These are phyloP conservation scores for Sesamia inferens DNA, from an alignment of 2,888 invertebrate genomes.

Conservation along the genomic window DNA sequence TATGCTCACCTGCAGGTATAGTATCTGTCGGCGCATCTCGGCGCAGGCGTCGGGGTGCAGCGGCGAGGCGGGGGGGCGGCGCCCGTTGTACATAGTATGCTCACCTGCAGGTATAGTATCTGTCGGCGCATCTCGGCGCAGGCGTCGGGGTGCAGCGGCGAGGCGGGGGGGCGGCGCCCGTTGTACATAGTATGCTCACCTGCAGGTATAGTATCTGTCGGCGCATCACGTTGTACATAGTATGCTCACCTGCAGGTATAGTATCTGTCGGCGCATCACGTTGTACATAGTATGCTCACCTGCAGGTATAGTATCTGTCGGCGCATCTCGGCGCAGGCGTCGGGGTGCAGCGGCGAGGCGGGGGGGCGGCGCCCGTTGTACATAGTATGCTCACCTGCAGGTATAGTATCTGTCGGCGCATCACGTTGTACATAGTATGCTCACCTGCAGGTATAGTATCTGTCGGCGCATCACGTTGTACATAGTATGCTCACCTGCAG, in stretches of 20 bases:
- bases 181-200: no score
- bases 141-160: slow-evolving; percentile 92
- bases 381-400: slow-evolving; percentile 93
- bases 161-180: slow-evolving; percentile 90
- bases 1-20: slow-evolving; percentile 94
- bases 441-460: slow-evolving; percentile 94
- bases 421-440: no score
- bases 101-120: slow-evolving; percentile 94
- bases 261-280: slow-evolving; percentile 95
- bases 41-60: slow-evolving; percentile 93
- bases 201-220: slow-evolving; percentile 95
- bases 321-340: slow-evolving; percentile 94
- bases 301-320: slow-evolving; percentile 95
- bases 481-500: slow-evolving; percentile 93
- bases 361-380: slow-evolving; percentile 91
- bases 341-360: slow-evolving; percentile 91
- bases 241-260: slow-evolving; percentile 94
- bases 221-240: slow-evolving; percentile 94
- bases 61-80: slow-evolving; percentile 91
- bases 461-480: slow-evolving; percentile 95
- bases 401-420: slow-evolving; percentile 95
- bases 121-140: slow-evolving; percentile 95
- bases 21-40: slow-evolving; percentile 95
- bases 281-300: no score
- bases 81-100: no score